These are phyloP conservation scores for Nothocercus nigrocapillus DNA, from an alignment of 2,113 vertebrate species.

Conservation along the genomic window DNA sequence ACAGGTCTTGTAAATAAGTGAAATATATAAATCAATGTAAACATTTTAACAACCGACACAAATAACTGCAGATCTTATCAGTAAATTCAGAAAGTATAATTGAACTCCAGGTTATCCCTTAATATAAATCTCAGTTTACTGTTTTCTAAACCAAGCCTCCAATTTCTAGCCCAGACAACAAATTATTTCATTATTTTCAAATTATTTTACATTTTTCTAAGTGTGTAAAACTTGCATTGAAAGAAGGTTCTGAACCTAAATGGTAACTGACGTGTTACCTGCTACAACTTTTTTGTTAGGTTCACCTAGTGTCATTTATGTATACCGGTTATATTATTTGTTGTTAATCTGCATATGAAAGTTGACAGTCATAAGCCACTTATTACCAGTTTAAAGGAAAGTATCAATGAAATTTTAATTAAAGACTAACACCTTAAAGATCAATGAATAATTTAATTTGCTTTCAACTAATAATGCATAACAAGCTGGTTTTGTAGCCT, in stretches of 20 bases:
- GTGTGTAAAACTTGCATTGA: not conserved
- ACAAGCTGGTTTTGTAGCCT: not conserved
- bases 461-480: not conserved
- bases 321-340: not conserved
- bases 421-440: not conserved
- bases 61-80: not conserved
- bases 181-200: not conserved
- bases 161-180: not conserved
- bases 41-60: not conserved
- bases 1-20: accelerated
- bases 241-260: not conserved
- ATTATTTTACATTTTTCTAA: not conserved
- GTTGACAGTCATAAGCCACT: not conserved
- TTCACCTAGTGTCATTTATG: not conserved
- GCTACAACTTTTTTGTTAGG: not conserved
- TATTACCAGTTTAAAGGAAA: not conserved
- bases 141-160: not conserved
- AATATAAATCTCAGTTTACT: not conserved
- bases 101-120: not conserved
- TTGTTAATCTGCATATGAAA: not conserved
- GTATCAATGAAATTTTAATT: not conserved
- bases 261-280: not conserved
- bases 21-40: not conserved
- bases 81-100: not conserved
- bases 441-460: not conserved